Conservation (phyloP, 2,113 vertebrate species). For the Lynx canadensis region DNA sequence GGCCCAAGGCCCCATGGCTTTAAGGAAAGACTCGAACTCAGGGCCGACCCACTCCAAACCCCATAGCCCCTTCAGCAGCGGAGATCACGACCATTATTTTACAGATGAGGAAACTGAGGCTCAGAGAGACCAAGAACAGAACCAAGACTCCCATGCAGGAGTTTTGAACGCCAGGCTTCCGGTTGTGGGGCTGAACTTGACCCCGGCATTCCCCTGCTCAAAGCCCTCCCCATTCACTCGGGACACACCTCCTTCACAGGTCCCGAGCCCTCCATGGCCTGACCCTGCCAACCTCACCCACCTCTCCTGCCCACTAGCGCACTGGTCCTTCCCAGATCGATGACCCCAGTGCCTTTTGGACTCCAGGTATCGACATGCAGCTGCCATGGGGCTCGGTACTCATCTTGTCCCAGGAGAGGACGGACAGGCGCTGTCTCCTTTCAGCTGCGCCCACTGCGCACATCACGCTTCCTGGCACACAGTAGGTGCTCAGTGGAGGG, state of each 20-base stretch:
- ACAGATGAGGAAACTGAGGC: not conserved
- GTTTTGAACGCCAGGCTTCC: not conserved
- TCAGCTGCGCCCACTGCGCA: not conserved
- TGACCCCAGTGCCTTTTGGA: not conserved
- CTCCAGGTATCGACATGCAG: not conserved
- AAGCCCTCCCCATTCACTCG: rapidly evolving
- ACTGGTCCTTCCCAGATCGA: not conserved
- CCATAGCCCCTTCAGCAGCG: not conserved
- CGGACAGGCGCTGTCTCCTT: not conserved
- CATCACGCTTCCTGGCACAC: not conserved
- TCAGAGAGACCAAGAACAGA: not conserved
- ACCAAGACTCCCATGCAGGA: not conserved
- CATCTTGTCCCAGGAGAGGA: not conserved
- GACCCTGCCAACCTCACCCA: not conserved
- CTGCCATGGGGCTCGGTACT: not conserved
- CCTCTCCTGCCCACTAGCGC: not conserved
- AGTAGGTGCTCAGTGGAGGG: not conserved
- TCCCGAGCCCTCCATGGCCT: not conserved
- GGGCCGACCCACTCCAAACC: not conserved
- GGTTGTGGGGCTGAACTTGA: not conserved
- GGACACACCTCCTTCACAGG: not conserved
- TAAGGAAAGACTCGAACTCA: not conserved
- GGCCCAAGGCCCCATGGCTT: not conserved
- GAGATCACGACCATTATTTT: not conserved
- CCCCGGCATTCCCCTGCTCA: not conserved